Percentiles rank a stretch among this genome's conserved stretches.
Evolutionary conservation across 2,113 vertebrate genomes (phyloP).

Genomic region (Hypocryptadius cinnamomeus): DNA sequence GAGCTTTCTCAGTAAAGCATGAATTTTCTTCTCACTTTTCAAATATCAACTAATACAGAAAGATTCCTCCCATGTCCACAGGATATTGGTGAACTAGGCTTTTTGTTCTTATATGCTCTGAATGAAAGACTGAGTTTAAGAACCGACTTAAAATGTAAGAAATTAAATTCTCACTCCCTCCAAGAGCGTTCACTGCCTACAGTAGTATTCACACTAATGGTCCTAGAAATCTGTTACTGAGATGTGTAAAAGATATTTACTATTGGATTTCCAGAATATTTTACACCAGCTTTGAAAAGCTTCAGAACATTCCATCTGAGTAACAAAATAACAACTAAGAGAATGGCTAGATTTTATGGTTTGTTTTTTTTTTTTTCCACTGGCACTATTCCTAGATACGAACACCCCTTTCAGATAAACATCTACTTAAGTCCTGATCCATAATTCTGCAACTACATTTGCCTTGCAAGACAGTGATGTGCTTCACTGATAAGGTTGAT

Average conservation of each 20-base stretch:
- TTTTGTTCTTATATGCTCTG: background rate
- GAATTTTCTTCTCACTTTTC: background rate
- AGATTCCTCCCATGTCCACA: background rate
- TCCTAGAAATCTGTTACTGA: background rate
- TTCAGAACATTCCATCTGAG: background rate
- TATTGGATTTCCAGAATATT: background rate
- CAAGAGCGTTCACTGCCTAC: background rate
- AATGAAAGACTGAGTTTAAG: background rate
- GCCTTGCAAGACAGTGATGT: background rate
- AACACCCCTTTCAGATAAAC: background rate
- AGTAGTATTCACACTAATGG: background rate
- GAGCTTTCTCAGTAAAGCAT: background rate
- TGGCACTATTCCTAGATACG: background rate
- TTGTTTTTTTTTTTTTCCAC: background rate
- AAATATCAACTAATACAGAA: background rate
- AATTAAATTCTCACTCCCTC: background rate
- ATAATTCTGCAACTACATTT: background rate
- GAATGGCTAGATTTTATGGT: background rate
- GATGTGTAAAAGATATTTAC: background rate
- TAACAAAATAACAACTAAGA: background rate
- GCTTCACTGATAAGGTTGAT: background rate
- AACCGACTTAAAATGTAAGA: background rate
- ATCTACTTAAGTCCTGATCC: background rate
- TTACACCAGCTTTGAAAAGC: background rate
- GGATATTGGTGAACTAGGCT: background rate